These are phyloP conservation scores for Hypercompe scribonia DNA, from an alignment of 2,888 invertebrate genomes.

Conservation along the genomic window DNA sequence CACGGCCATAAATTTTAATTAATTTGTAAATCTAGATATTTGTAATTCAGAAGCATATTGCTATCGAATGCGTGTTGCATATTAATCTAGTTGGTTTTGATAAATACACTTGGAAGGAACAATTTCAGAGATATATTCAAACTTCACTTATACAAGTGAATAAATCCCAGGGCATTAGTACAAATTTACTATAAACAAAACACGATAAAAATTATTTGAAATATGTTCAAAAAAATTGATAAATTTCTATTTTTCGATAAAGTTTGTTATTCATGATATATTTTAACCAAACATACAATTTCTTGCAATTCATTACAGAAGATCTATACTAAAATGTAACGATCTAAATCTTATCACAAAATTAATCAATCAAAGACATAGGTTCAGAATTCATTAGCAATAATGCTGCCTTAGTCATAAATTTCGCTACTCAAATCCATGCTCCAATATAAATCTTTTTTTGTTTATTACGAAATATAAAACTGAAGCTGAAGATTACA, in stretches of 20 bases:
- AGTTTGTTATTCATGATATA: background rate
- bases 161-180: background rate
- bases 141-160: background rate
- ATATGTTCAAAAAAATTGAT: too few relatives aligned
- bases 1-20: slow-evolving; percentile 31
- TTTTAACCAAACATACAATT: background rate
- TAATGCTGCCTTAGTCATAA: slow-evolving; percentile 4
- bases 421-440: slow-evolving; percentile 2
- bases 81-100: slow-evolving; percentile 29
- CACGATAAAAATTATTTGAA: too few relatives aligned
- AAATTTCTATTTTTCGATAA: background rate
- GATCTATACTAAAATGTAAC: background rate
- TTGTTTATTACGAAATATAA: slow-evolving; percentile 40
- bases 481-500: slow-evolving; percentile 49
- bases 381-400: background rate
- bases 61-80: slow-evolving; percentile 38
- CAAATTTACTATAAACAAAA: background rate
- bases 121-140: slow-evolving; percentile 30
- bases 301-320: background rate
- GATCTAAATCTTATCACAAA: background rate
- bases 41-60: slow-evolving; percentile 42
- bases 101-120: slow-evolving; percentile 29
- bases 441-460: slow-evolving; percentile 11
- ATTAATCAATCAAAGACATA: background rate
- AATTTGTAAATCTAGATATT: slow-evolving; percentile 44